A percentile compares a stretch with the other conserved stretches of the same genome.
These are phyloP conservation scores for Luperina nickerlii DNA, from an alignment of 2,888 invertebrate genomes.

Conservation along the genomic window DNA sequence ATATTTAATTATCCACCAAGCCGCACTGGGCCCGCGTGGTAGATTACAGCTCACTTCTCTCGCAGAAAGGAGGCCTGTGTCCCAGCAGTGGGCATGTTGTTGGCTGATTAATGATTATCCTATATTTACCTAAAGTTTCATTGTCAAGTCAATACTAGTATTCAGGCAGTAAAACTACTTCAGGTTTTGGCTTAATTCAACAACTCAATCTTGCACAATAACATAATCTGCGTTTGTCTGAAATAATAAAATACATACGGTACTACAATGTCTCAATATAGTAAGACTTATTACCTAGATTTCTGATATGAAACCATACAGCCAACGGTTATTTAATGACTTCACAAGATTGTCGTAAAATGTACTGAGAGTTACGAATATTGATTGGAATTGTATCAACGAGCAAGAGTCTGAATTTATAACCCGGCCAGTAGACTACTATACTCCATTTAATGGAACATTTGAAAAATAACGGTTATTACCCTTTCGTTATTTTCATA, in stretches of 20 bases:
- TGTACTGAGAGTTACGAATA: not conserved
- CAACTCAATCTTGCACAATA: slow-evolving; percentile 15
- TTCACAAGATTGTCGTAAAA: slow-evolving; percentile 10
- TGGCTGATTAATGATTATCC: too few relatives aligned
- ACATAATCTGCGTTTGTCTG: not conserved
- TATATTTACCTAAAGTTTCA: not conserved
- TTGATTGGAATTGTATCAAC: not conserved
- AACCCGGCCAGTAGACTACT: not conserved
- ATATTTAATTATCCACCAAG: too few relatives aligned
- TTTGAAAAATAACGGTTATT: not conserved
- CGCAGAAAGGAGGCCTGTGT: too few relatives aligned
- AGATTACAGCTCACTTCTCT: too few relatives aligned
- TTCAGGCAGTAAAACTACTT: not conserved
- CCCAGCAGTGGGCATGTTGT: too few relatives aligned
- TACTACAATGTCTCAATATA: slow-evolving; percentile 12
- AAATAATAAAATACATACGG: slow-evolving; percentile 27
- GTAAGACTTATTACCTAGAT: not conserved
- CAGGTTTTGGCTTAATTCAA: slow-evolving; percentile 7
- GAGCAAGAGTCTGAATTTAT: not conserved
- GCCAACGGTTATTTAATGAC: slow-evolving; percentile 2
- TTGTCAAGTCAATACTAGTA: not conserved
- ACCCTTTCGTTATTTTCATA: not conserved
- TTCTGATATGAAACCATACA: slow-evolving; percentile 33
- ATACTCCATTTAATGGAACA: not conserved
- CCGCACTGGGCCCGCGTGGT: too few relatives aligned